These are phyloP conservation scores for Serranus cabrilla DNA, from an alignment of 2,797 vertebrate genomes.

Conservation along the genomic window DNA sequence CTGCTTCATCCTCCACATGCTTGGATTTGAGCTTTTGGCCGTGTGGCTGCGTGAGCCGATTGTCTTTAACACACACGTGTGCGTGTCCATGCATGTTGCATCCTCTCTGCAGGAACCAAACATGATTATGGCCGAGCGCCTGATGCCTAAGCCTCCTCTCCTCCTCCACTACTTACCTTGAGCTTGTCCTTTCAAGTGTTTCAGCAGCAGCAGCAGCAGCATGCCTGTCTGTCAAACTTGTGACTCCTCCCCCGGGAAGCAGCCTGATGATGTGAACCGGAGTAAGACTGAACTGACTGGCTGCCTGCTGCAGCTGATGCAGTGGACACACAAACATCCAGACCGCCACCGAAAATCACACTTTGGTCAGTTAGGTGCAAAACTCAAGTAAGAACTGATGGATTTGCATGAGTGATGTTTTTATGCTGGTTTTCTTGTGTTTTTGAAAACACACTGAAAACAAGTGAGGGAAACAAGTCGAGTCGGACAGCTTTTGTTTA, in stretches of 20 bases:
- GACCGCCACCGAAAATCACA: not conserved
- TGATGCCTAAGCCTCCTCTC: constrained; percentile 50
- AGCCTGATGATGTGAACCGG: constrained; percentile 60
- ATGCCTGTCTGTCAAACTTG: constrained; percentile 61
- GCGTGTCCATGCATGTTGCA: constrained; percentile 35
- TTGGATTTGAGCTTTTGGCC: constrained; percentile 30
- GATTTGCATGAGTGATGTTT: not conserved
- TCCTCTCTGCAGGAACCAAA: constrained; percentile 49
- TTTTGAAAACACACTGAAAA: not conserved
- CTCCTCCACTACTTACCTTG: constrained; percentile 60
- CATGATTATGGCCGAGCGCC: constrained; percentile 61
- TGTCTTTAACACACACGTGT: constrained; percentile 31
- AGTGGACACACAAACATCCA: constrained; percentile 21
- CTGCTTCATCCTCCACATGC: constrained; percentile 13
- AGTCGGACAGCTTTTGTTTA: no score
- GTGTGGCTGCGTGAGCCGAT: constrained; percentile 19
- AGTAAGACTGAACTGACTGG: constrained; percentile 49
- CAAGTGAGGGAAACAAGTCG: no score
- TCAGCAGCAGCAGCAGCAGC: constrained; percentile 52
- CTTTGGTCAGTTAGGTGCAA: not conserved
- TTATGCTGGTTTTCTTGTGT: not conserved
- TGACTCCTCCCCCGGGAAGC: constrained; percentile 64
- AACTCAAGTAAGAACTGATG: not conserved
- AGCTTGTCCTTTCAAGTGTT: constrained; percentile 68
- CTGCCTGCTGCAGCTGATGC: constrained; percentile 23